Evolutionary conservation across 2,888 invertebrate species (phyloP).

Genomic region (Bombyx huttoni): DNA sequence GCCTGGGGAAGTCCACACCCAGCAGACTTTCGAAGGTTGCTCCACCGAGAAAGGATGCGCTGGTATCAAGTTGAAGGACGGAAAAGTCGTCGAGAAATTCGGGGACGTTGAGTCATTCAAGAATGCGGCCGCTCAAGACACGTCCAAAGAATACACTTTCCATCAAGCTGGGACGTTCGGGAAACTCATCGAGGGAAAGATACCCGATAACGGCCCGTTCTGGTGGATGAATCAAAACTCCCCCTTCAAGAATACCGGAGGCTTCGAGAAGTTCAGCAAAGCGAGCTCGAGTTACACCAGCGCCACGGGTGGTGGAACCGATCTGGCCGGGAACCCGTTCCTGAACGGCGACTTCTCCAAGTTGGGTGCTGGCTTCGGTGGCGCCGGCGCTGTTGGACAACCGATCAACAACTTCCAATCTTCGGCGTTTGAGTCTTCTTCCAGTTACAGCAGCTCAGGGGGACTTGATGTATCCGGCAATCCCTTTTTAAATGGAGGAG

Average conservation of each 20-base stretch:
- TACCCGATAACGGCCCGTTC: slow-evolving; percentile 42
- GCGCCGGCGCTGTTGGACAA: background rate
- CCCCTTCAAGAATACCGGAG: slow-evolving; percentile 63
- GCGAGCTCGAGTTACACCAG: slow-evolving; percentile 32
- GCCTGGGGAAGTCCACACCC: slow-evolving; percentile 51
- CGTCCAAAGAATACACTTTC: slow-evolving; percentile 45
- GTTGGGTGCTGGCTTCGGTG: slow-evolving; percentile 9
- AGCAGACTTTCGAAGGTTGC: slow-evolving; percentile 55
- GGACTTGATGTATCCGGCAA: slow-evolving; percentile 41
- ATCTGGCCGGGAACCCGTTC: slow-evolving; percentile 38
- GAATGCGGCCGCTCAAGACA: slow-evolving; percentile 35
- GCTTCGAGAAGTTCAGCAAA: slow-evolving; percentile 48
- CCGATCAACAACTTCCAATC: background rate
- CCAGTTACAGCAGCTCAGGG: slow-evolving; percentile 31
- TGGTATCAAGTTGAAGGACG: slow-evolving; percentile 60
- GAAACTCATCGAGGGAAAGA: background rate
- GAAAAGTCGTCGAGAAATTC: slow-evolving; percentile 46
- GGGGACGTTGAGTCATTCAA: slow-evolving; percentile 52
- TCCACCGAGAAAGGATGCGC: slow-evolving; percentile 58
- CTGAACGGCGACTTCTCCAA: slow-evolving; percentile 40
- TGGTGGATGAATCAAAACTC: slow-evolving; percentile 76
- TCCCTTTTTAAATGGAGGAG: slow-evolving; percentile 36
- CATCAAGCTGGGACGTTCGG: slow-evolving; percentile 38
- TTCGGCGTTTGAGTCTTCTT: slow-evolving; percentile 30
- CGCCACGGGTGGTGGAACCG: slow-evolving; percentile 21